Percentiles rank a stretch among this genome's conserved stretches.
These are phyloP conservation scores for Mesocentrotus franciscanus DNA, from an alignment of 53 echinoderm and acorn worm genomes.

Conservation along the genomic window DNA sequence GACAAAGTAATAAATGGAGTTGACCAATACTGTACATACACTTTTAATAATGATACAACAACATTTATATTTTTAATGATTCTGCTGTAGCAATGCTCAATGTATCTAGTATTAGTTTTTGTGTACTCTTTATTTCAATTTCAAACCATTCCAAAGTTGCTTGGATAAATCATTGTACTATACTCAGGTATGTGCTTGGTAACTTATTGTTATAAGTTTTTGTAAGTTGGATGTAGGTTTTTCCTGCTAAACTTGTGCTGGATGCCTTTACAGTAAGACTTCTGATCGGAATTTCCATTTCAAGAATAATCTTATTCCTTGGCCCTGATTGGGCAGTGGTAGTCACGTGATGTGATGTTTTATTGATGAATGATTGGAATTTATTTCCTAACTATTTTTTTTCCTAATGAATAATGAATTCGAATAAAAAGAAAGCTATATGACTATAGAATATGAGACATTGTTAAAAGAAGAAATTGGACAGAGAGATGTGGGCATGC, in stretches of 20 bases:
- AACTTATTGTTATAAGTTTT: background rate
- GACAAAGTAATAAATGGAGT: too few species aligned
- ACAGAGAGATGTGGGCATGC: too few species aligned
- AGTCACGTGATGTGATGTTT: background rate
- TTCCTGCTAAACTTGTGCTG: background rate
- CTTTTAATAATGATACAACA: too few species aligned
- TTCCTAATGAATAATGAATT: too few species aligned
- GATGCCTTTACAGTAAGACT: background rate
- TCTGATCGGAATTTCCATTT: background rate
- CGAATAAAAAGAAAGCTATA: too few species aligned
- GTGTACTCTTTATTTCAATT: background rate
- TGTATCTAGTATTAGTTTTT: background rate
- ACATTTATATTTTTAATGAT: too few species aligned
- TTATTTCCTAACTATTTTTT: too few species aligned
- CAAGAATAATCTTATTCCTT: background rate
- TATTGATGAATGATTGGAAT: too few species aligned
- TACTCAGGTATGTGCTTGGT: background rate
- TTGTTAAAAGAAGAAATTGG: too few species aligned
- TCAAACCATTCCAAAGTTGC: slow-evolving; percentile 6
- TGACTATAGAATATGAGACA: too few species aligned
- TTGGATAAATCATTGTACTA: background rate
- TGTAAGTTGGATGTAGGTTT: background rate
- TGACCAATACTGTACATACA: too few species aligned
- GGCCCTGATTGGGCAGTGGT: background rate
- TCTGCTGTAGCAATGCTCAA: too few species aligned